Base-by-base conservation (phyloP, 2,113 vertebrate genomes). In the Passer domesticus region DNA sequence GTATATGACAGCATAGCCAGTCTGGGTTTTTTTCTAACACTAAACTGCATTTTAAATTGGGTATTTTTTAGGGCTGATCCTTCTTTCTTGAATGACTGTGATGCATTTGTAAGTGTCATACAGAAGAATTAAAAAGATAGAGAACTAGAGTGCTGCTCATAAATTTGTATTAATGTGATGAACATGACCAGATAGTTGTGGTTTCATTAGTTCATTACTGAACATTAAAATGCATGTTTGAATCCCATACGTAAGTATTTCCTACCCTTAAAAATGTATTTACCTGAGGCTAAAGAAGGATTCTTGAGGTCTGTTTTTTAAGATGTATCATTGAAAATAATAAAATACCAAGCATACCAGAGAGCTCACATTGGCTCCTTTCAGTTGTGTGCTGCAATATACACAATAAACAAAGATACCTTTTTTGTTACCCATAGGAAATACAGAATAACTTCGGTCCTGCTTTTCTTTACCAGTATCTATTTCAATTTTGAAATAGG, bases 171-270 rank as follows among this genome's bases (percentile, higher is more conserved):
- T 79, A 66, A 25, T 58, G 39, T 75, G 62, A 50, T 64, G 53
- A 91, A 75, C 4, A 1, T 82, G 77, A 89, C 53, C 4, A 1
- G 72, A 63, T 78, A 83, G 70, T 83, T 52, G 47, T 80, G 72
- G 39, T 96, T 96, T 93, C 68, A 59, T 88, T 64, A 86, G 35
- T 74, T 80, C 63, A 25, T 83, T 86, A 72, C 13, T 78, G 66
- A 92, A 7, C 58, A 82, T 92, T 94, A 87, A 93, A 92, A 80
- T 76, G 64, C 25, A 39, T 67, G 14, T 84, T 96, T 91, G 70
- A 92, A 84, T 91, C 75, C 52, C 41, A 52, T 89, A 69, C 0
- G 1, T 86, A 94, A 67, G 82, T 91, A 77, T 93, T 89, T 84
- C 35, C 18, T 76, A 47, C 30, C 20, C 41, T 94, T 91, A 90